These are phyloP conservation scores for Ceyx erithaca DNA, from an alignment of 2,797 vertebrate genomes.

Conservation along the genomic window DNA sequence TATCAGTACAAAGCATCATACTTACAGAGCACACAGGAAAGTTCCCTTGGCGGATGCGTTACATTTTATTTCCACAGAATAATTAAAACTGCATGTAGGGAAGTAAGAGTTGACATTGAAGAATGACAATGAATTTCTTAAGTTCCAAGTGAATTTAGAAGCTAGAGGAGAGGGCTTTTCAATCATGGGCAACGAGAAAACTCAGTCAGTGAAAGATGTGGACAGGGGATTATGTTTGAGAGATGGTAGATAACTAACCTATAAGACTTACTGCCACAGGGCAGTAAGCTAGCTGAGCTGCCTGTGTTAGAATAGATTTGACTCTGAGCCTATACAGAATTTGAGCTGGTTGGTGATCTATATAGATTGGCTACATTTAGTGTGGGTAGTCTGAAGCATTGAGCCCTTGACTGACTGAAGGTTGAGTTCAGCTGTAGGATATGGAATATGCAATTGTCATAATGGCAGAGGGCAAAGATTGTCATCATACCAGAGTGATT, in stretches of 20 bases:
- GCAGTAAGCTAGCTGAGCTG: background rate
- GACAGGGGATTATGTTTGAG: background rate
- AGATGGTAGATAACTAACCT: background rate
- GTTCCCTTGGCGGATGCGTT: background rate
- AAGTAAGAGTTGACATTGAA: background rate
- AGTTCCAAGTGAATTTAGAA: background rate
- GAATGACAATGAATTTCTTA: background rate
- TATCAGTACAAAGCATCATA: background rate
- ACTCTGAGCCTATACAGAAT: background rate
- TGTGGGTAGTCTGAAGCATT: background rate
- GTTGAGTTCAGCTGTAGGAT: background rate
- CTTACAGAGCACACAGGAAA: background rate
- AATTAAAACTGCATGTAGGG: background rate
- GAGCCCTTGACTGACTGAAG: accelerated
- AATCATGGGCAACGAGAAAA: background rate
- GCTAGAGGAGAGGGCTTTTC: background rate
- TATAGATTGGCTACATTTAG: accelerated
- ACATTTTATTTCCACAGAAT: background rate
- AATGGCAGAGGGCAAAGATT: background rate
- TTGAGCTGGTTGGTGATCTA: background rate
- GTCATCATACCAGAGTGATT: background rate
- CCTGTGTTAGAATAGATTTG: background rate
- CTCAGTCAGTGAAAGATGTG: background rate
- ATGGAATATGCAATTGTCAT: background rate
- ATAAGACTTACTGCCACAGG: background rate